A percentile compares a stretch with the other conserved stretches of the same genome.
These are phyloP conservation scores for Congeria kusceri DNA, from an alignment of 2,888 invertebrate genomes.

Conservation along the genomic window DNA sequence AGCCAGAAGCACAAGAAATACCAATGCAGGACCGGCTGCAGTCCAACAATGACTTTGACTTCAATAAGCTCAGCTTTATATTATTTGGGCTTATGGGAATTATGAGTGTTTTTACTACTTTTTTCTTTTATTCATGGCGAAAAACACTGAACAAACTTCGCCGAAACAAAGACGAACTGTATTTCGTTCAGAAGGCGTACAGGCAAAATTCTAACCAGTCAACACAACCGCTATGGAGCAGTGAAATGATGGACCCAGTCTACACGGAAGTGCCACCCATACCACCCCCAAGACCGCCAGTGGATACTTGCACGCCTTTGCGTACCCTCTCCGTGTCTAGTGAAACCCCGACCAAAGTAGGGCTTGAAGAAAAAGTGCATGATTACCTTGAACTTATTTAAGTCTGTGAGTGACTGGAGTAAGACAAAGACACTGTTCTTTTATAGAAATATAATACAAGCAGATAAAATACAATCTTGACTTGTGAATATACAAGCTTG, in stretches of 20 bases:
- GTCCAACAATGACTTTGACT: conserved; percentile 4
- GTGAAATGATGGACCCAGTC: conserved; percentile 41
- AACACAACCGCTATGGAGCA: conserved; percentile 3
- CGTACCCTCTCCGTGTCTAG: conserved; percentile 28
- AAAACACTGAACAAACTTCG: conserved; percentile 24
- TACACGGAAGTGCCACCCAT: conserved; percentile 29
- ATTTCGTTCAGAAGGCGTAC: conserved; percentile 49
- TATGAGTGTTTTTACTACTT: conserved; percentile 3
- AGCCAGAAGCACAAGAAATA: neutral
- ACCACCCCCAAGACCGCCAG: conserved; percentile 34
- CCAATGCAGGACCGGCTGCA: too few relatives aligned
- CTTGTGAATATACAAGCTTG: too few relatives aligned
- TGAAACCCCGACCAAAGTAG: conserved; percentile 33
- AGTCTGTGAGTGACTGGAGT: too few relatives aligned
- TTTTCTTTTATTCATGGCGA: conserved; percentile 42
- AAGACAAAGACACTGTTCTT: too few relatives aligned
- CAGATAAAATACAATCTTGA: too few relatives aligned
- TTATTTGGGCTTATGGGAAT: conserved; percentile 24
- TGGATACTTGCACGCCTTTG: neutral
- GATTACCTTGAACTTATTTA: conserved; percentile 41
- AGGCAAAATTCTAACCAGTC: conserved; percentile 37
- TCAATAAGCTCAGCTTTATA: conserved; percentile 31
- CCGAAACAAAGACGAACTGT: conserved; percentile 43
- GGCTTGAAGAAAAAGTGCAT: conserved; percentile 18
- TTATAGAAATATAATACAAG: too few relatives aligned